These are phyloP conservation scores for Hyperopisus bebe DNA, from an alignment of 2,113 vertebrate genomes.

Conservation along the genomic window DNA sequence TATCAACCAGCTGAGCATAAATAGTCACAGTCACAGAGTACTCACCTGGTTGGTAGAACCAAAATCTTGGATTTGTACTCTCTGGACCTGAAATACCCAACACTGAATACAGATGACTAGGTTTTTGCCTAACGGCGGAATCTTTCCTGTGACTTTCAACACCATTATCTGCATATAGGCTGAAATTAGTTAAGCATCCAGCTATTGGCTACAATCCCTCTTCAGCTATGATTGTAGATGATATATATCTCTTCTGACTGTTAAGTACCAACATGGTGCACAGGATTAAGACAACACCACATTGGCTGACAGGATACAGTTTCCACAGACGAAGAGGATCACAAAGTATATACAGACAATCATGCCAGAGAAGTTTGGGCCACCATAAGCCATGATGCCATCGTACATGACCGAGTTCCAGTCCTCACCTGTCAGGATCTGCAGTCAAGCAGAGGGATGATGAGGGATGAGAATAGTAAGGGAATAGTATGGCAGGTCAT, in stretches of 20 bases:
- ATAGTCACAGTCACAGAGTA: no score
- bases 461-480: background rate
- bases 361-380: conserved; percentile 85
- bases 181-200: background rate
- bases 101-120: background rate
- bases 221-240: background rate
- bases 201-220: background rate
- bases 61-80: no score
- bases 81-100: background rate
- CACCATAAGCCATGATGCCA: conserved; percentile 89
- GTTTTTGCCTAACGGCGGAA: background rate
- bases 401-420: conserved; percentile 96
- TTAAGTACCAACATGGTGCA: background rate
- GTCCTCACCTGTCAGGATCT: conserved; percentile 91
- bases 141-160: background rate
- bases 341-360: conserved; percentile 87
- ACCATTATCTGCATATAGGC: background rate
- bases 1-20: no score
- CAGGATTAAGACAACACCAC: background rate
- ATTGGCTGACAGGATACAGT: conserved; percentile 72
- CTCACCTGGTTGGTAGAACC: no score
- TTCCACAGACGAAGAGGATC: conserved; percentile 92
- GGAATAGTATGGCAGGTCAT: background rate
- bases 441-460: background rate
- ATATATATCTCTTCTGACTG: background rate